Conservation (phyloP, 2,797 vertebrate genomes). For the Alcedo quadribrachys region DNA sequence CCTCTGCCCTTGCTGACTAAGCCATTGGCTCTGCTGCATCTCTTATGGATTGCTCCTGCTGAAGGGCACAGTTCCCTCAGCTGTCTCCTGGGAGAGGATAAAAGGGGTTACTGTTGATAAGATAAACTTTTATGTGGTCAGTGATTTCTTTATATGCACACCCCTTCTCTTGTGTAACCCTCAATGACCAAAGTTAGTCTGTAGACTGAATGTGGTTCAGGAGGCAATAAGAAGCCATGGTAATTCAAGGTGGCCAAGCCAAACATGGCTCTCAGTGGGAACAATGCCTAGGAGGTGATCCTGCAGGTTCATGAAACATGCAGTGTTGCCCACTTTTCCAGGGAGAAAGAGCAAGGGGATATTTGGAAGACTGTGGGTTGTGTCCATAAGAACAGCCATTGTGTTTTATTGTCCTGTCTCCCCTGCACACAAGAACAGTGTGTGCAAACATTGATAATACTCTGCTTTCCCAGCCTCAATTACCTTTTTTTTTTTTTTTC, state of each 20-base stretch:
- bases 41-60: background rate
- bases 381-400: background rate
- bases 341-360: background rate
- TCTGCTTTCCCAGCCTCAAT: background rate
- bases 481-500: background rate
- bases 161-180: background rate
- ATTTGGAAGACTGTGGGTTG: background rate
- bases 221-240: background rate
- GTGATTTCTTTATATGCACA: background rate
- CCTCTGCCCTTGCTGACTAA: conserved; percentile 3
- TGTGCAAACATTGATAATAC: background rate
- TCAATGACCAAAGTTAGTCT: background rate
- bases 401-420: background rate
- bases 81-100: background rate
- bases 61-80: background rate
- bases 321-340: background rate
- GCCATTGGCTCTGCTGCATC: background rate
- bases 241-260: background rate
- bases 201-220: background rate
- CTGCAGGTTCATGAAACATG: background rate
- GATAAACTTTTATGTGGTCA: background rate
- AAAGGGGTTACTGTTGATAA: background rate
- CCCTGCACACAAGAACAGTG: background rate
- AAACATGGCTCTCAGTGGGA: fast-evolving
- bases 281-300: background rate